Evolutionary conservation across 2,797 vertebrate genomes (phyloP).

Genomic region (Scyliorhinus canicula): DNA sequence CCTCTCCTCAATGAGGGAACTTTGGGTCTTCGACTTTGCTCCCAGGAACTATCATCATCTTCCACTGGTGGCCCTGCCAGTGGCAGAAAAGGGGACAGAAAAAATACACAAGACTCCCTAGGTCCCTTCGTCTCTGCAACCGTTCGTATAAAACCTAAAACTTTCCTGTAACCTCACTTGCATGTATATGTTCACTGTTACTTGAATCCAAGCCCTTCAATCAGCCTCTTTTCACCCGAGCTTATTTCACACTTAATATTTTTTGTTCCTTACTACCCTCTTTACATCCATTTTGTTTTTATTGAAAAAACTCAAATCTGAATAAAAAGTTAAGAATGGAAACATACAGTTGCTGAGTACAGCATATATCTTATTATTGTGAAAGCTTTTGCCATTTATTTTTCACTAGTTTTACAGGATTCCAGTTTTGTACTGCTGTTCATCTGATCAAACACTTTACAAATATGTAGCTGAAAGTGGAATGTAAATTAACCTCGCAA

Average conservation of each 20-base stretch:
- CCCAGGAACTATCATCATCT: neutral
- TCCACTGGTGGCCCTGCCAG: neutral
- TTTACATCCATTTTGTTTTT: no score
- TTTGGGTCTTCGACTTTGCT: neutral
- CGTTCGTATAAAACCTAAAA: neutral
- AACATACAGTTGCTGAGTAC: no score
- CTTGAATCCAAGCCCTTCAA: neutral
- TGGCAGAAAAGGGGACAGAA: neutral
- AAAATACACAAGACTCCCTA: neutral
- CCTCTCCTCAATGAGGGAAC: neutral
- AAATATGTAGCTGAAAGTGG: no score
- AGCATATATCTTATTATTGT: neutral
- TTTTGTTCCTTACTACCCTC: no score
- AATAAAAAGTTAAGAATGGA: no score
- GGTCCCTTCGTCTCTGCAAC: neutral
- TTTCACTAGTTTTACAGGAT: neutral
- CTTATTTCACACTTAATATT: no score
- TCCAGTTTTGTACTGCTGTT: neutral
- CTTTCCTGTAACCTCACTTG: neutral
- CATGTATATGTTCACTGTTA: neutral
- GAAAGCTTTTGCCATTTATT: neutral
- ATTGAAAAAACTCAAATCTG: no score
- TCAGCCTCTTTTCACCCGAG: no score
- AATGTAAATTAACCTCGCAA: no score
- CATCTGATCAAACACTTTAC: neutral